Base-by-base conservation (phyloP, 2,888 invertebrate genomes). In the Scotopteryx bipunctaria region DNA sequence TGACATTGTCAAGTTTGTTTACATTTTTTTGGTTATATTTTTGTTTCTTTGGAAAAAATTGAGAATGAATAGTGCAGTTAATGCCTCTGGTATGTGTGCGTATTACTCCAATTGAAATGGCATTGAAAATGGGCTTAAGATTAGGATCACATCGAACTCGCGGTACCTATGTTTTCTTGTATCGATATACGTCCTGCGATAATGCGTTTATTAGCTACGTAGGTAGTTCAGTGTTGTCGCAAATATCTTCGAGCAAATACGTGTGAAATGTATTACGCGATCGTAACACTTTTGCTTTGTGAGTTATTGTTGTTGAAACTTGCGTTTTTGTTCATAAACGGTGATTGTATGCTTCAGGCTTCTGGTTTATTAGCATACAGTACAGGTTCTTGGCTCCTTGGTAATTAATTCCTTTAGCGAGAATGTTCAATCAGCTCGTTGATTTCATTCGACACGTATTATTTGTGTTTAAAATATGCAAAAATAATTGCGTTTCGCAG, bases 71-170 rank as follows among this genome's bases (percentile, higher is more conserved):
- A 35, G 32, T 23, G 41, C 5, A 44, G 44, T 27, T 29, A 45
- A 9, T 17, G 25, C 40, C 27, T 4, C 29, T 16, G 60, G 60
- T 57, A 57, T 46, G 57, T 54, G 15, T 45, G 3, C 16, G 9
- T 9, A 16, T 9, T 21, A 41, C 32, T 37, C 11, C 17, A 9
- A n/a, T 2, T 1, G n/a, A 13, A 15, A 5, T 11, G 23, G 9
- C 27, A 27, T n/a, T n/a, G n/a, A n/a, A n/a, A n/a, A 43, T 43
- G 29, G 33, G 38, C 14, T 27, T 38, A 16, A 33, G 14, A 11
- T n/a, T 42, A 37, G 11, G 42, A 17, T 25, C 3, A 36, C 16
- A 19, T 25, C 19, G 21, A 11, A 3, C 36, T 15, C 36, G 23
- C n/a, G 15, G 15, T 11, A 21, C 11, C 9, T 49, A 37, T 8